A percentile compares a stretch with the other conserved stretches of the same genome.
Evolutionary conservation across 2,113 vertebrate species (phyloP).

Genomic region (Syngnathus typhle): DNA sequence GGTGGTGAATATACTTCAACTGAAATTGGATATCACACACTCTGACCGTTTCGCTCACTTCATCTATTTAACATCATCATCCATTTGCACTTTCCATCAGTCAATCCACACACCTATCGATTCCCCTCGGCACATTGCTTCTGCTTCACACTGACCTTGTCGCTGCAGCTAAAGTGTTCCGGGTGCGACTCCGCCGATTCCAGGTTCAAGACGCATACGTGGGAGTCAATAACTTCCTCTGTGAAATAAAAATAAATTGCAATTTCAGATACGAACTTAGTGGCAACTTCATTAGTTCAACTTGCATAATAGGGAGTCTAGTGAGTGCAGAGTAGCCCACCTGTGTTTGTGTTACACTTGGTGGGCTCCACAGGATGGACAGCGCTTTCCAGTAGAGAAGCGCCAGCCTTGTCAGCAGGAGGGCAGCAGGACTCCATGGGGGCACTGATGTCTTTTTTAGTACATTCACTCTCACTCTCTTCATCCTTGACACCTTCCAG

Average conservation of each 20-base stretch:
- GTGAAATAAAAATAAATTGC: constrained; percentile 21
- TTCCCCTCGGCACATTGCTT: constrained; percentile 6
- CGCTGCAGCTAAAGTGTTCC: constrained; percentile 61
- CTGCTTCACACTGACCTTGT: constrained; percentile 63
- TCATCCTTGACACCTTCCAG: constrained; percentile 19
- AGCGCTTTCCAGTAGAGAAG: constrained; percentile 27
- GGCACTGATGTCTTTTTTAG: constrained; percentile 24
- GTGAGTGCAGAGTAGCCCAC: constrained; percentile 30
- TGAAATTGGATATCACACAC: constrained; percentile 29
- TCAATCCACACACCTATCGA: constrained; percentile 38
- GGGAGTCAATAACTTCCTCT: constrained; percentile 68
- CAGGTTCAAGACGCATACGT: constrained; percentile 64
- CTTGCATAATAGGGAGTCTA: background rate
- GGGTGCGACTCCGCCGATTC: constrained; percentile 60
- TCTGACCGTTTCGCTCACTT: background rate
- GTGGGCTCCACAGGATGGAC: constrained; percentile 42
- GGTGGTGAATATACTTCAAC: constrained; percentile 22
- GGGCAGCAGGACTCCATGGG: constrained; percentile 13
- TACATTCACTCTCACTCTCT: constrained; percentile 33
- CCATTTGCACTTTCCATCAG: constrained; percentile 38
- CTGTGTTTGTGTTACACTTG: constrained; percentile 64
- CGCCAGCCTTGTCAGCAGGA: constrained; percentile 29
- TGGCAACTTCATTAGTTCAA: background rate
- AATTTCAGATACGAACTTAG: background rate
- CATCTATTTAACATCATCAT: constrained; percentile 37